These are phyloP conservation scores for Hypanus sabinus DNA, from an alignment of 2,113 vertebrate species.

Conservation along the genomic window DNA sequence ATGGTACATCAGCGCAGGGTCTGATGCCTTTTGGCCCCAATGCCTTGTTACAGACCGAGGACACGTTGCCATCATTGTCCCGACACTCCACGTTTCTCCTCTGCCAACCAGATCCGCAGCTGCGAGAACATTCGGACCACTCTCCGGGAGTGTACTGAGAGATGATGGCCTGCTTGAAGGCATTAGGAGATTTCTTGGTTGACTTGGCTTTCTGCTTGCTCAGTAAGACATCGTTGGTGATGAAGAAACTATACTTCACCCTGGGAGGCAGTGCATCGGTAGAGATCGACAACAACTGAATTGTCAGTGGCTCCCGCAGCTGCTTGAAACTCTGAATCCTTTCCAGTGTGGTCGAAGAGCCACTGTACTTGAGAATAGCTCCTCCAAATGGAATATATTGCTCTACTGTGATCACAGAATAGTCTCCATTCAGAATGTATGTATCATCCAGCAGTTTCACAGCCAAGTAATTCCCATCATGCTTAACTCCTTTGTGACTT, in stretches of 20 bases:
- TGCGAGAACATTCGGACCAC: conserved; percentile 87
- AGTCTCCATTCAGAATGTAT: conserved; percentile 89
- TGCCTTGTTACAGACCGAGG: conserved; percentile 64
- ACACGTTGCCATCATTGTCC: conserved; percentile 63
- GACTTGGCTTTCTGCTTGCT: conserved; percentile 60
- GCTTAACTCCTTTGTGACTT: conserved; percentile 73
- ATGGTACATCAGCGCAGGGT: conserved; percentile 72
- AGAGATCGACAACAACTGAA: conserved; percentile 76
- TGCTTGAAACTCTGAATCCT: conserved; percentile 83
- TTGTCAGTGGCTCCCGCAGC: conserved; percentile 70
- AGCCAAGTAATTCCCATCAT: conserved; percentile 87
- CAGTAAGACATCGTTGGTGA: conserved; percentile 73
- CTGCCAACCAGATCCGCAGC: conserved; percentile 83
- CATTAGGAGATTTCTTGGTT: conserved; percentile 59
- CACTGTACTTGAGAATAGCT: conserved; percentile 85
- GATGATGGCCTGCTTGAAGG: conserved; percentile 63
- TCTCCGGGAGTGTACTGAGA: conserved; percentile 79
- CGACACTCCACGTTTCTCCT: conserved; percentile 75
- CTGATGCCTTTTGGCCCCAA: conserved; percentile 75
- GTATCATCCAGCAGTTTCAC: conserved; percentile 65
- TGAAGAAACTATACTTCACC: conserved; percentile 86
- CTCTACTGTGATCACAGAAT: conserved; percentile 80
- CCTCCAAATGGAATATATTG: conserved; percentile 81
- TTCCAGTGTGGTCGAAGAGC: conserved; percentile 83
- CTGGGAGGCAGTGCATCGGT: conserved; percentile 63